phyloP scores from a whole-genome alignment of 2,113 vertebrate species.

The Hepsetus odoe region DNA sequence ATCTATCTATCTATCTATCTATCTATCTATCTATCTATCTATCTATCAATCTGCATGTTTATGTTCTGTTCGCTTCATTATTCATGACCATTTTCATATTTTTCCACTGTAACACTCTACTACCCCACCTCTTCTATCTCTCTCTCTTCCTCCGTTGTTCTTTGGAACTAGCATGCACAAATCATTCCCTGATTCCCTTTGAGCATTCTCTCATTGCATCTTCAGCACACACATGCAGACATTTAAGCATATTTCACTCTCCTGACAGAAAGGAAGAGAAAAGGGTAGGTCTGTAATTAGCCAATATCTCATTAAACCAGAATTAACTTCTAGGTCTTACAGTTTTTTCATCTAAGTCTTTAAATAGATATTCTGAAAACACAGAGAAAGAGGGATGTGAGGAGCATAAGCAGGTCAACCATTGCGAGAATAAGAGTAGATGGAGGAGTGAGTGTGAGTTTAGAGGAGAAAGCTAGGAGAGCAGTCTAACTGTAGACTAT shows the following conservation, averaged over 20 bases:
- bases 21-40: too few relatives aligned
- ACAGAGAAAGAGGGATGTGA: background rate
- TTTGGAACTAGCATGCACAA: slow-evolving; percentile 5
- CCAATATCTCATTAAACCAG: slow-evolving; percentile 83
- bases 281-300: slow-evolving; percentile 85
- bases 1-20: too few relatives aligned
- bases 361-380: slow-evolving; percentile 58
- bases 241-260: slow-evolving; percentile 47
- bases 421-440: background rate
- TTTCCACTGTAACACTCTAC: too few relatives aligned
- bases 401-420: background rate
- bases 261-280: slow-evolving; percentile 66
- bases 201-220: slow-evolving; percentile 42
- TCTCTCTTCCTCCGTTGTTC: background rate
- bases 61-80: too few relatives aligned
- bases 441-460: slow-evolving; percentile 27
- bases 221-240: background rate
- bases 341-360: slow-evolving; percentile 63
- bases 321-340: slow-evolving; percentile 78
- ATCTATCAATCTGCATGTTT: too few relatives aligned
- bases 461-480: slow-evolving; percentile 27
- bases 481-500: slow-evolving; percentile 56
- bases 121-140: background rate
- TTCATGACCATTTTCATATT: too few relatives aligned
- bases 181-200: background rate